Percentiles rank a stretch among this genome's conserved stretches.
Conservation (phyloP, 2,113 vertebrate species). For the Oriolus oriolus region DNA sequence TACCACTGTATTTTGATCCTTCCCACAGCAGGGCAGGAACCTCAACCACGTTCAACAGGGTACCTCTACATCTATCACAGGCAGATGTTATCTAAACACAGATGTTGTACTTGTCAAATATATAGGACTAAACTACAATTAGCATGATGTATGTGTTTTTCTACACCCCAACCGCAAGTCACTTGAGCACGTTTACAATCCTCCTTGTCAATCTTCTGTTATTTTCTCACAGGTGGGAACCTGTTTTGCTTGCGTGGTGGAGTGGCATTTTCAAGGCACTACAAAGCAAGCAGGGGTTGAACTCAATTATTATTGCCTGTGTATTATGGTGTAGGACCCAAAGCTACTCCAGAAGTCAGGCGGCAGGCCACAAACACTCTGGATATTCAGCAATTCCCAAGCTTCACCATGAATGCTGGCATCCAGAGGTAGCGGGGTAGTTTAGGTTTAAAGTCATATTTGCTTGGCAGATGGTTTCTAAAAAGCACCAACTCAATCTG, state of each 20-base stretch:
- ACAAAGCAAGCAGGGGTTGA: not conserved
- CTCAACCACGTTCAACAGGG: accelerated
- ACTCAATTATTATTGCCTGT: not conserved
- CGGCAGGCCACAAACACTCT: not conserved
- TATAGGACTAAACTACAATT: not conserved
- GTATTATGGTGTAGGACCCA: not conserved
- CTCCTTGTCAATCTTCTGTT: not conserved
- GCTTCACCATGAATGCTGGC: not conserved
- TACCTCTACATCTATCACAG: not conserved
- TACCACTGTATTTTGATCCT: not conserved
- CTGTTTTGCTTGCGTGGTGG: not conserved
- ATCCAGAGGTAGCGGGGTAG: not conserved
- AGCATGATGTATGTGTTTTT: not conserved
- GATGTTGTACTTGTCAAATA: not conserved
- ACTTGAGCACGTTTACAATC: not conserved
- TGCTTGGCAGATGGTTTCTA: not conserved
- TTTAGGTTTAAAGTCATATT: not conserved
- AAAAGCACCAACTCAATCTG: not conserved
- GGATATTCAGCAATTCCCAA: not conserved
- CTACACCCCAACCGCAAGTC: not conserved
- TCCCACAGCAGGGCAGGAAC: not conserved
- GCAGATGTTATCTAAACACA: not conserved
- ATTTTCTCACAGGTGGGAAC: not conserved
- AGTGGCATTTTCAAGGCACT: not conserved
- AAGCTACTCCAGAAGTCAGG: not conserved